Base-by-base conservation (phyloP, 1,140 invertebrate species). In the Papilio glaucus region DNA sequence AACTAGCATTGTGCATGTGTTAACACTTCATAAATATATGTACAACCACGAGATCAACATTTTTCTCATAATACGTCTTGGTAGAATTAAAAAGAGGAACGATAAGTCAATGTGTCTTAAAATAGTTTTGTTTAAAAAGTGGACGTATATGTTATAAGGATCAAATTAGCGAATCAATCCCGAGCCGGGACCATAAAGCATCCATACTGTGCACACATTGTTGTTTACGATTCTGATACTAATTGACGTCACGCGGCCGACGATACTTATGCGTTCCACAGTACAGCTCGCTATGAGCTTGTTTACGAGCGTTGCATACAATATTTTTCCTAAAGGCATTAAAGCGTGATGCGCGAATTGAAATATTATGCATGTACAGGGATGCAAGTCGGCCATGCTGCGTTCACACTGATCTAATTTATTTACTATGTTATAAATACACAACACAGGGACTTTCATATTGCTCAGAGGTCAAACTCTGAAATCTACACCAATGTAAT, bases 281-380 rank as follows among this genome's bases (percentile, higher is more conserved):
- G 67, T 57, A 65, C 74, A 81, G 69, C 76, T 76, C 75, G 81
- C 77, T 78, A 75, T 75, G 72, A 78, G 73, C 53, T 62, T 88
- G 83, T 88, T 89, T 88, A 89, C 73, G 83, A 69, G 39, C 39
- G 70, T 53, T 87, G 82, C 82, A 85, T 86, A 83, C 81, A 77
- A 87, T 90, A 90, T 87, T 88, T 89, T 86, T 87, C 84, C 79
- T 79, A 74, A 84, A 88, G 85, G 82, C 86, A 87, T 84, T 86
- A 87, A 86, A 84, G 82, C 74, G 82, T 88, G 84, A 84, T 83
- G 81, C 80, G 81, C 78, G 72, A 85, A 89, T 83, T 87, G 85
- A 89, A 85, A 87, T 89, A 89, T 69, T 69, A 68, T 69, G 42
- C 45, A 69, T 77, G 75, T 53, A 71, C 61, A 42, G 76, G 72